Conservation (phyloP, 2,113 vertebrate genomes). For the Phylloscopus trochiloides region DNA sequence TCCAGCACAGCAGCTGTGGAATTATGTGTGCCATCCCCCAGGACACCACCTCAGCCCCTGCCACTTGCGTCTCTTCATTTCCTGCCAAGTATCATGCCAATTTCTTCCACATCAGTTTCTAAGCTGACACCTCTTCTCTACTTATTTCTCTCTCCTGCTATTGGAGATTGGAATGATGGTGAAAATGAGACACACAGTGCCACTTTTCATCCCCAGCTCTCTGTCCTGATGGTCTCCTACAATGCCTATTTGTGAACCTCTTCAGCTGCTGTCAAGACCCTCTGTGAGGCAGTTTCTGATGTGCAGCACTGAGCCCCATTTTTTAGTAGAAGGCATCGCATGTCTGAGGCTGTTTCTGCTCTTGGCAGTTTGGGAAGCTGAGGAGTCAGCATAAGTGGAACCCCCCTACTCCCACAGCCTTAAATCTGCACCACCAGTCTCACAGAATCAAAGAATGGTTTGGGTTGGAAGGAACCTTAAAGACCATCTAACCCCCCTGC, state of each 20-base stretch:
- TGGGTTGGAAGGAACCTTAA: background rate
- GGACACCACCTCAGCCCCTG: background rate
- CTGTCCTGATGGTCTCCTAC: background rate
- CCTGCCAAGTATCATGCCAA: background rate
- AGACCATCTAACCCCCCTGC: background rate
- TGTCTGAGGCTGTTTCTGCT: background rate
- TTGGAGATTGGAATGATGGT: background rate
- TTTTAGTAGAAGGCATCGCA: background rate
- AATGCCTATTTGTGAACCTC: background rate
- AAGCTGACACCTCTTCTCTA: background rate
- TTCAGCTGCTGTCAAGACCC: background rate
- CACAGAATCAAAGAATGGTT: background rate
- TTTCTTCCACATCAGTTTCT: background rate
- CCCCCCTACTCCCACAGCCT: background rate
- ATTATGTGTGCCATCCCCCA: background rate
- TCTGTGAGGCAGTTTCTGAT: background rate
- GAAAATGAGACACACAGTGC: background rate
- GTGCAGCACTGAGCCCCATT: background rate
- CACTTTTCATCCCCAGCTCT: background rate
- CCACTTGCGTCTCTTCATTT: background rate
- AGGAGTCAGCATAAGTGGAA: fast-evolving
- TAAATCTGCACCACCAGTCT: background rate
- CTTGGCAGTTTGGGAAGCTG: background rate
- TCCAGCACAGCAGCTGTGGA: background rate
- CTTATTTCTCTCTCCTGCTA: background rate